Evolutionary conservation across 2,888 invertebrate species (phyloP), one percentile per base, ranked within the genome.

Genomic region (Sphaerophoria taeniata): DNA sequence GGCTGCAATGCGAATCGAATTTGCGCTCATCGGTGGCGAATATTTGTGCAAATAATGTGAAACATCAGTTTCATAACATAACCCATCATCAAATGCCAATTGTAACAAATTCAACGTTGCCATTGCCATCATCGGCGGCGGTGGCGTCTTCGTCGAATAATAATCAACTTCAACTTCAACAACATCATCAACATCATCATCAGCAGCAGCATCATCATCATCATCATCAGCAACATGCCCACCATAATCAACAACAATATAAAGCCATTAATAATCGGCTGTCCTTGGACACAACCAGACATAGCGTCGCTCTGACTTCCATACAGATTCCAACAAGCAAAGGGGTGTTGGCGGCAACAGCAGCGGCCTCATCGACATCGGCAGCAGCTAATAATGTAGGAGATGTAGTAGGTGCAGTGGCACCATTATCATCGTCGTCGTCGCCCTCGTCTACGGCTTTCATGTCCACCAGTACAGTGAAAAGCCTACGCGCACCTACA

Each of bases 1-100:
- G 97, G 97, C 93, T 97, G 87, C 97, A 97, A 92, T 96, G 96
- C 89, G 97, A 97, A 92, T 94, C 95, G 83, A 95, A 95, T 90
- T 92, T 97, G 87, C 94, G 97, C 89, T 96, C 95, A 83, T 95
- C 95, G 88, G 95, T 96, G 85, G 93, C 93, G 70, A 94, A 94
- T 89, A 91, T 89, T 70, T 89, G 90, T 75, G 92, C 92, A 84
- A 90, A 88, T 87, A 91, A 88, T 69, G 88, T 90, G 60, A 90
- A 90, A 87, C 90, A 90, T 87, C 90, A 90, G 82, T 90, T 90
- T 89, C 90, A 90, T 88, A 90, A 90, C 65, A 89, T 90, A 34
- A 89, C 87, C 72, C 88, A 88, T 81, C 87, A 88, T 78, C 87
- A 88, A 84, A 88, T 87, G 78, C 80, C 75, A 87, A 82, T 85